Base-by-base conservation (phyloP, 2,797 vertebrate species). In the Atherinosoma microstoma region DNA sequence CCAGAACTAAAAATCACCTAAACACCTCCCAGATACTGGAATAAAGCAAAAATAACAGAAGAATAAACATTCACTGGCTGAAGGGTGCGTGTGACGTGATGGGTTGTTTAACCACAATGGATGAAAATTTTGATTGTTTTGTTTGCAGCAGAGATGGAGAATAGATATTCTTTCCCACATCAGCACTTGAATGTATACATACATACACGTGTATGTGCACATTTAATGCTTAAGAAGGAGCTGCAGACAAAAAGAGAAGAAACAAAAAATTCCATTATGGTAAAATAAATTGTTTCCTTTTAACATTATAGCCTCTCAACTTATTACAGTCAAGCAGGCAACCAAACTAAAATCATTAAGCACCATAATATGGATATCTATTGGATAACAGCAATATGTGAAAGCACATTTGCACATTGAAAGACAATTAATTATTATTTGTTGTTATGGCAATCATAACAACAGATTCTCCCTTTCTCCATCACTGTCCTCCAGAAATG, bases 1-100 rank as follows among this genome's bases (percentile, higher is more conserved):
- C 78, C 61, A 84, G 84, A 88, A 84, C 59, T 76, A 74, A 69
- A 73, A 82, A 72, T 87, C 74, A 84, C 86, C 82, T 80, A 85
- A 89, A 90, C 84, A 88, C 67, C 73, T 86, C 86, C 70, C 73
- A 76, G 64, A 85, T 58, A 73, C 84, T 82, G 78, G 79, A 84
- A 84, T 72, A 83, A 71, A 86, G 75, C 42, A 49, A 20, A 64
- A 73, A 64, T 69, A 67, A 53, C 57, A 67, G 63, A 34, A 27
- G 40, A 54, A 67, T 86, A 80, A 91, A 88, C 84, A 80, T 72
- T 61, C 29, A 12, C 29, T 24, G 35, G 67, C 67, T 45, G 36
- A 64, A 71, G 82, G 85, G 79, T 73, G 58, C 42, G 47, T 68
- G 65, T 32, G 73, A 76, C 2, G 35, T 57, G 58, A 73, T 75